Base-by-base conservation (phyloP, 2,113 vertebrate species). In the Ascaphus truei region DNA sequence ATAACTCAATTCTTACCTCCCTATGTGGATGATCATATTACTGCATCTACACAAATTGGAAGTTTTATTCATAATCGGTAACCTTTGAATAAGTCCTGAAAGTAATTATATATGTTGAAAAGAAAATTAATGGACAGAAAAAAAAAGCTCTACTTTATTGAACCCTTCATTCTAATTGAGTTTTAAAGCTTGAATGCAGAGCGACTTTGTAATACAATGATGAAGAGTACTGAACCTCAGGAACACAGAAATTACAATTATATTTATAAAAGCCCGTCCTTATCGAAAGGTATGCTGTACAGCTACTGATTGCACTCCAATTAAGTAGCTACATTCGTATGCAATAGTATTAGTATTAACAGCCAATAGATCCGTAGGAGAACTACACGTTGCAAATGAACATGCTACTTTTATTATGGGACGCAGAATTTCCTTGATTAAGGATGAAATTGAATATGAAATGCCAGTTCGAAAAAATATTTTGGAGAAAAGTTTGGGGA, bases 301-400 rank as follows among this genome's bases (percentile, higher is more conserved):
- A 18, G 41, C 23, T 25, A 3, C 82, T 88, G 87, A 89, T 92
- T 89, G 86, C 79, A 84, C 88, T 86, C 83, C 86, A 88, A 86
- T 91, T 86, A 89, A 88, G 78, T 89, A 79, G 84, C 33, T 41
- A 57, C 29, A 33, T 7, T n/a, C 41, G 18, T 43, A 11, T 43
- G 20, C 52, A 33, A 26, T 18, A 20, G 27, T 8, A 67, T 67
- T 47, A 67, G 12, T 29, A n/a, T 30, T 12, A 31, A 22, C 52
- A 25, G 18, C 9, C 51, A 10, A 33, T 57, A 29, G 18, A 27
- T 39, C 5, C 37, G 29, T 22, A 34, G 23, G 18, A 3, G 20
- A 7, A 15, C 29, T 22, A 2, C 48, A 20, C 29, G 25, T 41
- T 26, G 23, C 20, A 31, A 53, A 39, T 41, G 55, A 56, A 15